Base-by-base conservation (phyloP, 2,888 invertebrate species). In the Polydrusus pterygomalis region DNA sequence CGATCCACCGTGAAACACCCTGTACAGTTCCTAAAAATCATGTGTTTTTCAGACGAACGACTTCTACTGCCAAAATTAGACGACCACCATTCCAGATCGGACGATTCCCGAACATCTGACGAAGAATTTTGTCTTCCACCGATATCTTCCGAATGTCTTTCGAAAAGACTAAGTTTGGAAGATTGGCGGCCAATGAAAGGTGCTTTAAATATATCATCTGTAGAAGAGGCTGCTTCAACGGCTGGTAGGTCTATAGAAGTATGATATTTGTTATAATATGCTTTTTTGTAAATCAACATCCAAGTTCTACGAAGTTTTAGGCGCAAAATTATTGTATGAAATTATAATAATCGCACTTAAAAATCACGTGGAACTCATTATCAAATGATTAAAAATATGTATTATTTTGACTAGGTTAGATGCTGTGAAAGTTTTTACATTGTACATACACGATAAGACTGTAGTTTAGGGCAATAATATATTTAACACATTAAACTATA, bases 191-290 rank as follows among this genome's bases (percentile, higher is more conserved):
- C 78, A 1, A 78, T 69, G 74, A 76, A 69, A 45, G 78, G 78
- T 9, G 74, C 78, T 7, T 43, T 78, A 18, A 74, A 71, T 30
- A 58, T 70, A 18, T 71, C 71, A 2, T 60, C 77, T 3, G 17
- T 74, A 10, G 77, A 77, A 47, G 77, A 77, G n/a, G 43, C 49
- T 1, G 40, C 65, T 18, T 62, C 71, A 1, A 47, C 73, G 3
- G 54, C 74, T 45, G 78, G 76, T 78, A 78, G 74, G 78, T 78
- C 78, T 9, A 78, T 78, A 70, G 75, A 78, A 70, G 78, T 78
- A 49, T 78, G 68, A 76, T 71, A 43, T 5, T 3, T 7, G 10
- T n/a, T 43, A 3, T n/a, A 43, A 43, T 43, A 6, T 43, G 11
- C 5, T 1, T 43, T 13, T 43, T 43, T 43, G n/a, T 43, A 43